These are phyloP conservation scores for Cryptosula pallasiana DNA, from an alignment of 2,888 invertebrate species.

Conservation along the genomic window DNA sequence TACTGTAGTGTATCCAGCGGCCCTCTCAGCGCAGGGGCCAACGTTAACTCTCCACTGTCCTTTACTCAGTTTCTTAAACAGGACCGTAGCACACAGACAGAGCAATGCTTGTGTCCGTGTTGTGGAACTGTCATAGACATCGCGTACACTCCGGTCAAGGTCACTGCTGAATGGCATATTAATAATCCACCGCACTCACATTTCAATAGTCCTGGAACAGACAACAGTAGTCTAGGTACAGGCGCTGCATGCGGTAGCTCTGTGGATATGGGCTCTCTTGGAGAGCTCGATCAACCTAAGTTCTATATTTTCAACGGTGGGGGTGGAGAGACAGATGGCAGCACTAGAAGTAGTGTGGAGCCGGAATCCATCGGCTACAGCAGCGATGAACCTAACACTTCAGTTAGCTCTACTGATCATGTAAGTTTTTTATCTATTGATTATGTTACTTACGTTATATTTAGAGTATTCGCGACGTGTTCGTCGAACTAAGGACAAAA, in stretches of 20 bases:
- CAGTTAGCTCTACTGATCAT: too few relatives aligned
- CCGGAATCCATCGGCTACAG: background rate
- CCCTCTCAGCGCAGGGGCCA: background rate
- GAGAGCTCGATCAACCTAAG: background rate
- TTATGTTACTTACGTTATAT: too few relatives aligned
- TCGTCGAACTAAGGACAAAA: too few relatives aligned
- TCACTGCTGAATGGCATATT: background rate
- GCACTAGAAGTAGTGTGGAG: background rate
- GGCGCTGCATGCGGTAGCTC: too few relatives aligned
- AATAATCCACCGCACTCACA: conserved; percentile 2
- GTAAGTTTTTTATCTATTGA: too few relatives aligned
- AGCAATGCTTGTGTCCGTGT: background rate
- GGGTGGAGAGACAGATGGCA: background rate
- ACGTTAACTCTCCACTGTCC: background rate
- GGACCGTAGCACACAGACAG: background rate
- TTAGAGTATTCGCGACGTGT: too few relatives aligned
- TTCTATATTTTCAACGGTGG: background rate
- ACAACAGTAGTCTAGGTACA: too few relatives aligned
- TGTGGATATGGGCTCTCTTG: too few relatives aligned
- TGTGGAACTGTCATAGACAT: background rate
- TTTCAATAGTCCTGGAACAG: too few relatives aligned
- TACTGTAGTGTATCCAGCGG: conserved; percentile 5
- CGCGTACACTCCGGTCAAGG: background rate
- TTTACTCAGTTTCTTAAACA: background rate
- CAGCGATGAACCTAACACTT: background rate